Percentiles rank a stretch among this genome's conserved stretches.
Evolutionary conservation across 2,888 invertebrate genomes (phyloP).

Genomic region (Seira sanloemensis): DNA sequence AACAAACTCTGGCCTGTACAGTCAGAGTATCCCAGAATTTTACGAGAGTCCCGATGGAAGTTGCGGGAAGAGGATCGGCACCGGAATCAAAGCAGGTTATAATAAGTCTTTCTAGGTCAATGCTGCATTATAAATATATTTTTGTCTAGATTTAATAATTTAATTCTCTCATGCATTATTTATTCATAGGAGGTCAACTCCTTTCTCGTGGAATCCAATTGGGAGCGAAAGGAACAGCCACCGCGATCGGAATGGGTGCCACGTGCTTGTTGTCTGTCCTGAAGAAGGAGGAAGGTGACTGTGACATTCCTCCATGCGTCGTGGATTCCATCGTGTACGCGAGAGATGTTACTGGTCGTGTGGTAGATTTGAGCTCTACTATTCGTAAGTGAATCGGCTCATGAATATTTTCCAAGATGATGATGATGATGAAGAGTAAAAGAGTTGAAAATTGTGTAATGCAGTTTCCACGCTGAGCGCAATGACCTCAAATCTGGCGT

Average conservation of each 20-base stretch:
- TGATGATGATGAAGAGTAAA: no score
- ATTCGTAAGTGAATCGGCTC: slow-evolving; percentile 51
- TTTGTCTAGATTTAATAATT: no score
- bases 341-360: slow-evolving; percentile 44
- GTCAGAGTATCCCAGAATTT: not conserved
- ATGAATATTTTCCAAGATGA: slow-evolving; percentile 12
- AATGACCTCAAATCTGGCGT: slow-evolving; percentile 36
- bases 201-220: slow-evolving; percentile 43
- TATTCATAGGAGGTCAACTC: slow-evolving; percentile 47
- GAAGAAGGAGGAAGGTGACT: slow-evolving; percentile 17
- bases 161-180: not conserved
- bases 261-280: slow-evolving; percentile 22
- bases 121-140: no score
- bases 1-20: slow-evolving; percentile 27
- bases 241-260: slow-evolving; percentile 19
- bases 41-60: not conserved
- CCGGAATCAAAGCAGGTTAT: slow-evolving; percentile 48
- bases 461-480: slow-evolving; percentile 19
- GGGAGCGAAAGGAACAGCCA: slow-evolving; percentile 42
- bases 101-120: not conserved
- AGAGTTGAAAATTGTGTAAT: no score
- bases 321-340: slow-evolving; percentile 14
- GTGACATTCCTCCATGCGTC: slow-evolving; percentile 28
- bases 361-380: slow-evolving; percentile 55
- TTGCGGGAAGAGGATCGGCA: slow-evolving; percentile 40